Evolutionary conservation across 2,888 invertebrate genomes (phyloP).

Genomic region (Lypha dubia): DNA sequence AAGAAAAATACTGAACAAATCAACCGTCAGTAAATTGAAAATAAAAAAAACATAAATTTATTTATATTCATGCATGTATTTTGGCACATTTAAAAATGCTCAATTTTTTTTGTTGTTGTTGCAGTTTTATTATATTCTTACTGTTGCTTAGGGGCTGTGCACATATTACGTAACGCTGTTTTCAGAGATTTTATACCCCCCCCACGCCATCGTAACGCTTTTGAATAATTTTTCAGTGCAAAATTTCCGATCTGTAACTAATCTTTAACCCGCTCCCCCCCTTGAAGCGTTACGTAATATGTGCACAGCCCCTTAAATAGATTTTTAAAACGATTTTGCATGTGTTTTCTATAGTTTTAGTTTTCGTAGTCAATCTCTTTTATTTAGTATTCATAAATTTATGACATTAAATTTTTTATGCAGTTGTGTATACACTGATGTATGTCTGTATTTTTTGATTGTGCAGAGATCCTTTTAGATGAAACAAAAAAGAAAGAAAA

Average conservation of each 20-base stretch:
- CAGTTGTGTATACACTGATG: background rate
- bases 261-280: no score
- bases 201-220: no score
- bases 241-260: no score
- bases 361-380: slow-evolving; percentile 35
- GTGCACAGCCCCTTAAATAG: no score
- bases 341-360: slow-evolving; percentile 5
- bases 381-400: slow-evolving; percentile 60
- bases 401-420: slow-evolving; percentile 15
- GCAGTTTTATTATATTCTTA: slow-evolving; percentile 3
- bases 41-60: background rate
- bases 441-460: slow-evolving; percentile 7
- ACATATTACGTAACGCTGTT: no score
- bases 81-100: slow-evolving; percentile 34
- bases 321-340: slow-evolving; percentile 46
- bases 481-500: no score
- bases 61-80: background rate
- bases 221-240: no score
- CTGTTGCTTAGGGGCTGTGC: no score
- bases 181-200: no score
- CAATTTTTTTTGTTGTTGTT: slow-evolving; percentile 8
- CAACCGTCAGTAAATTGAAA: background rate
- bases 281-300: no score
- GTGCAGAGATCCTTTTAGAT: slow-evolving; percentile 16
- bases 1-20: no score